These are phyloP conservation scores for Volucella inanis DNA, from an alignment of 2,888 invertebrate species.

Conservation along the genomic window DNA sequence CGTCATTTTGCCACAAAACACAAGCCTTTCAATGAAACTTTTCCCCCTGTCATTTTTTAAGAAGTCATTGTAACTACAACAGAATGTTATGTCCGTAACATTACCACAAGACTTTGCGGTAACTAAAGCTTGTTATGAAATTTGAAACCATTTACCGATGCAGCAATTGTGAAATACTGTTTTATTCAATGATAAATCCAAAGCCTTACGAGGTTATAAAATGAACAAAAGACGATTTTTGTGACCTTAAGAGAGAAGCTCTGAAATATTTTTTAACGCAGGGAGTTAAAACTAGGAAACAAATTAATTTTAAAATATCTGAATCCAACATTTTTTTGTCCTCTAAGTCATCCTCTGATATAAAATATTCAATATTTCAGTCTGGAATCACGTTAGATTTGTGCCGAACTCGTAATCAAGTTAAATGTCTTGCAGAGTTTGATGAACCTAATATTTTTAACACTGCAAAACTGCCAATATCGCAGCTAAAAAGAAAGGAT, in stretches of 20 bases:
- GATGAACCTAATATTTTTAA: neutral
- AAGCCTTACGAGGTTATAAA: conserved; percentile 19
- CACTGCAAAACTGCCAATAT: conserved; percentile 3
- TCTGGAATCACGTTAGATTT: conserved; percentile 10
- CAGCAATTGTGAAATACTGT: too few species aligned
- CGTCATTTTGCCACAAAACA: too few species aligned
- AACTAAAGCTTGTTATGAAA: too few species aligned
- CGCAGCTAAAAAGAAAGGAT: neutral
- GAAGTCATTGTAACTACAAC: too few species aligned
- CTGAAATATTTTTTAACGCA: too few species aligned
- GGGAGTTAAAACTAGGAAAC: conserved; percentile 17
- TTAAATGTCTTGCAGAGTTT: conserved; percentile 1
- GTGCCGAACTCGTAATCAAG: conserved; percentile 7
- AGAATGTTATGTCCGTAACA: too few species aligned
- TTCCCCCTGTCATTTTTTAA: too few species aligned
- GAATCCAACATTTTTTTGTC: conserved; percentile 27
- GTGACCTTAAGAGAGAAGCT: too few species aligned
- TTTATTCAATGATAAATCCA: neutral
- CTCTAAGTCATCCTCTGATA: conserved; percentile 20
- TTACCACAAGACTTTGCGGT: too few species aligned
- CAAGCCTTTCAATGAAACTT: too few species aligned
- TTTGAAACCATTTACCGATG: too few species aligned
- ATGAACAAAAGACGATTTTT: neutral
- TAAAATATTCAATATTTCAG: conserved; percentile 16
- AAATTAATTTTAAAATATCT: conserved; percentile 15